Evolutionary conservation across 1,140 invertebrate genomes (phyloP).

Genomic region (Dendrolimus punctatus): DNA sequence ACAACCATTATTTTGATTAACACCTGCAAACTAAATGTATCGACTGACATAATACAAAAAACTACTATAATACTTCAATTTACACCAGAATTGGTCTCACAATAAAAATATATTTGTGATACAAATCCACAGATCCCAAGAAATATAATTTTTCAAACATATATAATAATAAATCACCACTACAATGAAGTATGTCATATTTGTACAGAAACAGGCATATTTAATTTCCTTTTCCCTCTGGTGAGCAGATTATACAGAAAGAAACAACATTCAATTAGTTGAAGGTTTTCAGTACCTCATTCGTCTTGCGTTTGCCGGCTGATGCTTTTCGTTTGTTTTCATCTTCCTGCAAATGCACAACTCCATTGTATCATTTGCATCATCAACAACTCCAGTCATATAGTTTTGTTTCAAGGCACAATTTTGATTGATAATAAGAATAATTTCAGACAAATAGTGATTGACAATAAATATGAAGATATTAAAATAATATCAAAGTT

Average conservation of each 20-base stretch:
- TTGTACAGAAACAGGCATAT: conserved; percentile 35
- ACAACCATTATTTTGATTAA: no score
- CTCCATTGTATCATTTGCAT: conserved; percentile 38
- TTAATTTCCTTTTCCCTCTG: conserved; percentile 59
- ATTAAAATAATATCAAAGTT: no score
- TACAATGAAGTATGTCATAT: conserved; percentile 17
- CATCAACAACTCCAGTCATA: conserved; percentile 1
- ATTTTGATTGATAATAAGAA: no score
- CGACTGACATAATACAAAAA: background rate
- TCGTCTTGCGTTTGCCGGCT: conserved; percentile 68
- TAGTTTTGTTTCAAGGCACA: no score
- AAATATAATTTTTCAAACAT: background rate
- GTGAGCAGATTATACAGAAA: conserved; percentile 25
- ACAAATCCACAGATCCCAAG: no score
- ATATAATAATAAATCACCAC: background rate
- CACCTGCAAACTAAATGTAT: background rate
- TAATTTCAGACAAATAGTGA: no score
- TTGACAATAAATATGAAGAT: no score
- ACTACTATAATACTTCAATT: no score
- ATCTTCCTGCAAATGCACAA: conserved; percentile 70
- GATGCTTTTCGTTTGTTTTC: conserved; percentile 68
- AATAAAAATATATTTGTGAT: no score
- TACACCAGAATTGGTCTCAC: no score
- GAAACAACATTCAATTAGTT: conserved; percentile 41
- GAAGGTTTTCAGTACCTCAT: conserved; percentile 72